These are phyloP conservation scores for Electrona antarctica DNA, from an alignment of 2,113 vertebrate species.

Conservation along the genomic window DNA sequence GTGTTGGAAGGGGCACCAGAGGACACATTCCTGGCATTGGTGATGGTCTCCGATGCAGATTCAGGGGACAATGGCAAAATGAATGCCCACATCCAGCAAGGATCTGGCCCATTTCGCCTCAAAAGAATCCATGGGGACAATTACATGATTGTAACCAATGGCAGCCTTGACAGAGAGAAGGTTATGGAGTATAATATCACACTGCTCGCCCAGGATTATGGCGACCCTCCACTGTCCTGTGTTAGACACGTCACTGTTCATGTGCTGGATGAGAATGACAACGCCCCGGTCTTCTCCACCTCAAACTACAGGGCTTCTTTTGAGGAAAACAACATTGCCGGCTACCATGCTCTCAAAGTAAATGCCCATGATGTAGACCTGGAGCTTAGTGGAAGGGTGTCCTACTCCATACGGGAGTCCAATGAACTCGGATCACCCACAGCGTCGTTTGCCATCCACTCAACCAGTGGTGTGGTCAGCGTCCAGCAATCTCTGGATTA, in stretches of 20 bases:
- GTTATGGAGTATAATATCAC: constrained; percentile 85
- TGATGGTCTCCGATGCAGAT: constrained; percentile 87
- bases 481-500: constrained; percentile 84
- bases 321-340: constrained; percentile 81
- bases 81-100: constrained; percentile 78
- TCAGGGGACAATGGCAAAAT: constrained; percentile 86
- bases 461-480: constrained; percentile 81
- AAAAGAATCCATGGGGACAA: constrained; percentile 84
- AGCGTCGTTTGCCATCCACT: constrained; percentile 78
- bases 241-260: constrained; percentile 82
- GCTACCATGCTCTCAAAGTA: constrained; percentile 79
- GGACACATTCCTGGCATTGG: constrained; percentile 88
- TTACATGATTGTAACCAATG: constrained; percentile 87
- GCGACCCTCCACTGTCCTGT: constrained; percentile 78
- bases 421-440: constrained; percentile 45
- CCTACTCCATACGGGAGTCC: constrained; percentile 81
- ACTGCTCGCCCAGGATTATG: constrained; percentile 81
- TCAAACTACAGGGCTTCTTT: constrained; percentile 77
- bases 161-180: constrained; percentile 86
- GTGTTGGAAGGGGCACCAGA: constrained; percentile 83
- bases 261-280: constrained; percentile 90
- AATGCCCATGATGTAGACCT: constrained; percentile 84
- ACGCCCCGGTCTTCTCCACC: constrained; percentile 84
- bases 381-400: constrained; percentile 84
- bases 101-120: constrained; percentile 83